Evolutionary conservation across 1,140 invertebrate species (phyloP), one percentile per base, ranked within the genome.

Genomic region (Grapholita molesta): DNA sequence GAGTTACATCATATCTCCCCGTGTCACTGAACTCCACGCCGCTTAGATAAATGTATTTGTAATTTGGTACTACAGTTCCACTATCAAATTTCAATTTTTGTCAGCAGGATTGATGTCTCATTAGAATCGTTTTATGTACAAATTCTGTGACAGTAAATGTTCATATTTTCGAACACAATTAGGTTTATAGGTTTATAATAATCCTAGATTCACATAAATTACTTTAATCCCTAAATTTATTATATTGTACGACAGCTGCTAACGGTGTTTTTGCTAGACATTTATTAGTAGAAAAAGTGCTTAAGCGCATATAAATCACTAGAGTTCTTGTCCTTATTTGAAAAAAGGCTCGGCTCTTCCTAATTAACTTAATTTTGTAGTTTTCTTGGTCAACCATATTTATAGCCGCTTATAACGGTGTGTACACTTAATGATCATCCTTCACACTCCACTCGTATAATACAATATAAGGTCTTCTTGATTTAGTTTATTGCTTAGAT

Each of bases 181-280:
- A 61, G 55, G 55, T 8, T 61, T 61, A 61, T 61, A 61, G n/a
- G n/a, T 61, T 61, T 61, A 61, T 61, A 61, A 61, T 61, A 61
- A 61, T 61, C 55, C n/a, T 61, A 61, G 55, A 61, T 61, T 61
- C 55, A 61, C 24, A 61, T 61, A 32, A 61, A 61, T 61, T 32
- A 30, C n/a, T n/a, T 28, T 23, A 61, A 61, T 61, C 55, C 55
- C 28, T 61, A 61, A 61, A 61, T 61, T 61, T 61, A 61, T 61
- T 61, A 32, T 30, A 61, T 25, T 30, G 30, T 61, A 21, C 24
- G 28, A 18, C 24, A 61, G 55, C 5, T 30, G 12, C 24, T 61
- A 61, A 61, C 55, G 55, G 55, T 61, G n/a, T 28, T 30, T 61
- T 61, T 11, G 2, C 18, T 30, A 12, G 0, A 61, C 18, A 61